phyloP scores from a whole-genome alignment of 2,888 invertebrate genomes.

The Adelognathus sp. region DNA sequence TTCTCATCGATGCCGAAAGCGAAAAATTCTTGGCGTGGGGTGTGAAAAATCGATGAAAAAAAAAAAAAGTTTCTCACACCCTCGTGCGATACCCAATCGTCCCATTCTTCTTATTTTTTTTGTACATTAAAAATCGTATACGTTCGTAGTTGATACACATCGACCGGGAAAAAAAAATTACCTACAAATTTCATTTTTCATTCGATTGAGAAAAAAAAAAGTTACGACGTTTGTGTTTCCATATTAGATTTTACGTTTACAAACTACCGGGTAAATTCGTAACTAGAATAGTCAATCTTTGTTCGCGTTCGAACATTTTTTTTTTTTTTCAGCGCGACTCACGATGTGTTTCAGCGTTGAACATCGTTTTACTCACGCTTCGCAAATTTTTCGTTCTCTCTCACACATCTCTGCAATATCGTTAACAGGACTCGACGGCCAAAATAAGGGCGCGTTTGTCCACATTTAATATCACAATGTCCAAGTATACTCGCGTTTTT shows the following conservation, averaged over 20 bases:
- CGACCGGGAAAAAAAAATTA: constrained; percentile 75
- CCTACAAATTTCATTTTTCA: constrained; percentile 74
- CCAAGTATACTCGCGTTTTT: constrained; percentile 74
- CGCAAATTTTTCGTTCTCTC: constrained; percentile 39
- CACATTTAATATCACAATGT: constrained; percentile 78
- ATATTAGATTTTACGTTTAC: constrained; percentile 62
- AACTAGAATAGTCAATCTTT: constrained; percentile 77
- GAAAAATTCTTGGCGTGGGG: constrained; percentile 10
- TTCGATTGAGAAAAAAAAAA: too few relatives aligned
- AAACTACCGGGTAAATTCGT: constrained; percentile 79
- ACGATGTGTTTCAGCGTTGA: too few relatives aligned
- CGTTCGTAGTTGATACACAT: constrained; percentile 79
- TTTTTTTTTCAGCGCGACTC: constrained; percentile 1
- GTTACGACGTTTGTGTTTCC: constrained; percentile 45
- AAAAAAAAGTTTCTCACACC: constrained; percentile 21
- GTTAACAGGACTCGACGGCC: constrained; percentile 64
- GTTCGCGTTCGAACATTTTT: constrained; percentile 26
- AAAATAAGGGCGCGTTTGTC: constrained; percentile 66
- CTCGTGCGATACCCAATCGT: constrained; percentile 53
- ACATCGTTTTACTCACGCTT: too few relatives aligned
- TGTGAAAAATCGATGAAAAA: constrained; percentile 36
- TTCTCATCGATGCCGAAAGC: constrained; percentile 35
- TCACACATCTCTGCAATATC: constrained; percentile 67
- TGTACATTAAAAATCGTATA: constrained; percentile 82
- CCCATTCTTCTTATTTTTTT: constrained; percentile 68